Conservation (phyloP, 2,888 invertebrate genomes). For the Drosophila colorata region DNA sequence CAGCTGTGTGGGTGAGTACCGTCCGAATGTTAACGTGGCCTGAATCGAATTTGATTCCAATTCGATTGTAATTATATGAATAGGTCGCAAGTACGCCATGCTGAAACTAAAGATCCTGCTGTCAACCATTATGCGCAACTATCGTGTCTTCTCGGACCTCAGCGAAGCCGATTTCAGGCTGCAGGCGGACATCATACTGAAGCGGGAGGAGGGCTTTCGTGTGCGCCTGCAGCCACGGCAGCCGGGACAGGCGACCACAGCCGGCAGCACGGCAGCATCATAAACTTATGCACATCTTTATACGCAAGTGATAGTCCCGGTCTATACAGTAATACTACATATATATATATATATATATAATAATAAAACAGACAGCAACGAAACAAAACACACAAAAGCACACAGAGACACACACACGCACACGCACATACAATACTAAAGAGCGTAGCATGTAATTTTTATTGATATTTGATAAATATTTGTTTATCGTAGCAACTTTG, state of each 20-base stretch:
- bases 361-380: slow-evolving; percentile 28
- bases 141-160: slow-evolving; percentile 89
- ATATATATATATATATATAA: too few species aligned
- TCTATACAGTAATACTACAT: slow-evolving; percentile 68
- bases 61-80: not conserved
- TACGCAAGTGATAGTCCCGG: slow-evolving; percentile 75
- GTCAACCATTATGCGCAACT: slow-evolving; percentile 91
- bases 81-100: slow-evolving; percentile 93
- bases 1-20: slow-evolving; percentile 90
- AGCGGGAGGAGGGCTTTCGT: slow-evolving; percentile 91
- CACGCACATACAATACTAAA: slow-evolving; percentile 33
- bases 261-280: slow-evolving; percentile 55
- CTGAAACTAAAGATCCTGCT: slow-evolving; percentile 91
- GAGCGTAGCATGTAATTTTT: slow-evolving; percentile 41
- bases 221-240: slow-evolving; percentile 89
- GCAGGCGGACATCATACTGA: slow-evolving; percentile 91
- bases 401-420: slow-evolving; percentile 14
- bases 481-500: slow-evolving; percentile 45
- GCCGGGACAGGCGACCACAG: slow-evolving; percentile 55
- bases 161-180: slow-evolving; percentile 90
- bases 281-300: slow-evolving; percentile 54
- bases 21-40: too few species aligned
- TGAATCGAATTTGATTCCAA: too few species aligned
- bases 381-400: slow-evolving; percentile 11
- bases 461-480: slow-evolving; percentile 38